Evolutionary conservation across 1,140 invertebrate genomes (phyloP), one percentile per base, ranked within the genome.

Genomic region (Bathynomus jamesi): DNA sequence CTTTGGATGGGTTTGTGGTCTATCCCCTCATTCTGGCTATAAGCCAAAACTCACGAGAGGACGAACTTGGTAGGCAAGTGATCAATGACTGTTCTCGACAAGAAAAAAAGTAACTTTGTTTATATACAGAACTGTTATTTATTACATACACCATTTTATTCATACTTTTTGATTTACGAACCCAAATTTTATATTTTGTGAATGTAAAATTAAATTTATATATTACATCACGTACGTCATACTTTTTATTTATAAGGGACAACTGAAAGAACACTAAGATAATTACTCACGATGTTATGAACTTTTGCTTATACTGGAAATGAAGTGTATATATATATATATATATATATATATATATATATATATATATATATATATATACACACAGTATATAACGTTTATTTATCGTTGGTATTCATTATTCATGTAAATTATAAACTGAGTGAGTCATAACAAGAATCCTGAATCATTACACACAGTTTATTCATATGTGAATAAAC

Each of bases 291-390:
- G n/a, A n/a, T n/a, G n/a, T n/a, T n/a, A n/a, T n/a, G n/a, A n/a
- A n/a, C 21, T 53, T 17, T 5, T 53, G 5, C 21, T 53, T 53
- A 21, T 21, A 53, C 21, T 53, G 21, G 13, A 53, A 53, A 17
- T 53, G 11, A 53, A 17, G 21, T 21, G 21, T 53, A 5, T 53
- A 53, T 53, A 5, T 21, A 5, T 53, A 53, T 5, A 53, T 53
- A 53, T 5, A 53, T 3, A 3, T 5, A 3, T 53, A 53, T 53
- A 53, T 53, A 53, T 53, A 53, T 53, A 53, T 53, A 53, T 53
- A 53, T 53, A 53, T 53, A 53, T 53, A 53, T 53, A 53, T 53
- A 53, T 53, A 53, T 53, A 53, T 53, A 53, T 53, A 53, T 53
- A 53, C 21, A 53, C 21, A 53, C 21, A 3, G n/a, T n/a, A n/a